These are phyloP conservation scores for Xenopus tropicalis DNA, from an alignment of 2,113 vertebrate species.

Conservation along the genomic window UCB_Xtro_10.0 CM004443.2:179814501-179815000, in stretches of 20 bases:
- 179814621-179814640: constrained; percentile 44
- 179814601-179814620: constrained; percentile 28
- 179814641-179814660: constrained; percentile 47
- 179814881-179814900: constrained; percentile 52
- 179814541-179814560: neutral
- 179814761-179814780: constrained; percentile 53
- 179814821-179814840: constrained; percentile 52
- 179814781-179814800: constrained; percentile 54
- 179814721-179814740: constrained; percentile 53
- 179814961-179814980: constrained; percentile 21
- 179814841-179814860: constrained; percentile 58
- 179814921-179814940: constrained; percentile 37
- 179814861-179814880: constrained; percentile 51
- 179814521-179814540: neutral
- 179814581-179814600: constrained; percentile 25
- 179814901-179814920: constrained; percentile 47
- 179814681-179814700: constrained; percentile 51
- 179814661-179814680: constrained; percentile 43
- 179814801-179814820: constrained; percentile 51
- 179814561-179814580: neutral
- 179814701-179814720: constrained; percentile 47
- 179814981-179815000: constrained; percentile 15
- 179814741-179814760: constrained; percentile 52
- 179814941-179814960: constrained; percentile 32
- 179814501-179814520: neutral